Percentiles rank a stretch among this genome's conserved stretches.
phyloP scores from a whole-genome alignment of 2,113 vertebrate genomes.

The Myotis yumanensis region DNA sequence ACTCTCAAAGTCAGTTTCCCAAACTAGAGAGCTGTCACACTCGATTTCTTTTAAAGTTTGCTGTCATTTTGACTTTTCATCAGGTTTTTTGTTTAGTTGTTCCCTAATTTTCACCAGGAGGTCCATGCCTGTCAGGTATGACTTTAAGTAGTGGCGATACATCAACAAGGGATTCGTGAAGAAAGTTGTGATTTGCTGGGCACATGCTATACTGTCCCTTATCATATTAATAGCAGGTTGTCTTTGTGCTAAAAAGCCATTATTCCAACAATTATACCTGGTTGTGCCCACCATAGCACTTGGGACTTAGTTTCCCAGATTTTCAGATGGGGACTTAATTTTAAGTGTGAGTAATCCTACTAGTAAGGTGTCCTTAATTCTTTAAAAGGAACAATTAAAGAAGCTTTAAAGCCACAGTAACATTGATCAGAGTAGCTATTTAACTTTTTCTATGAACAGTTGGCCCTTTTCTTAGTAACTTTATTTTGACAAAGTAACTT shows the following conservation, averaged over 20 bases:
- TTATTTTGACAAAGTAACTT: conserved; percentile 31
- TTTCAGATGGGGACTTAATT: conserved; percentile 45
- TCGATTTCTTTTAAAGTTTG: not conserved
- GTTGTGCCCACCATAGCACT: not conserved
- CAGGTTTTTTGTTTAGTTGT: not conserved
- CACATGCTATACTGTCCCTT: not conserved
- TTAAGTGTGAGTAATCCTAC: conserved; percentile 46
- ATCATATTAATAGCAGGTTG: not conserved
- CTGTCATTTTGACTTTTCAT: not conserved
- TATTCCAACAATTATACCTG: not conserved
- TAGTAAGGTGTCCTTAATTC: conserved; percentile 32
- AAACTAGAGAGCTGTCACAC: not conserved
- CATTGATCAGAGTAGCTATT: not conserved
- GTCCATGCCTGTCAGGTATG: not conserved
- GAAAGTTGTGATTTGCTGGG: conserved; percentile 33
- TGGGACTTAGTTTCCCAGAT: conserved; percentile 4
- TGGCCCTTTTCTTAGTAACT: not conserved
- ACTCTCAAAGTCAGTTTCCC: not conserved
- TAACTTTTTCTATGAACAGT: not conserved
- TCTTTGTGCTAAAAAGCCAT: conserved; percentile 44
- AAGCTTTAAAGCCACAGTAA: conserved; percentile 14
- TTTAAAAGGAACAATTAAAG: not conserved
- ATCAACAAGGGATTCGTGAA: conserved; percentile 2
- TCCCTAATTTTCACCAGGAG: conserved; percentile 7
- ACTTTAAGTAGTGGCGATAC: not conserved